Evolutionary conservation across 2,888 invertebrate species (phyloP), one percentile per base, ranked within the genome.

Genomic region (Ornithoptera alexandrae): DNA sequence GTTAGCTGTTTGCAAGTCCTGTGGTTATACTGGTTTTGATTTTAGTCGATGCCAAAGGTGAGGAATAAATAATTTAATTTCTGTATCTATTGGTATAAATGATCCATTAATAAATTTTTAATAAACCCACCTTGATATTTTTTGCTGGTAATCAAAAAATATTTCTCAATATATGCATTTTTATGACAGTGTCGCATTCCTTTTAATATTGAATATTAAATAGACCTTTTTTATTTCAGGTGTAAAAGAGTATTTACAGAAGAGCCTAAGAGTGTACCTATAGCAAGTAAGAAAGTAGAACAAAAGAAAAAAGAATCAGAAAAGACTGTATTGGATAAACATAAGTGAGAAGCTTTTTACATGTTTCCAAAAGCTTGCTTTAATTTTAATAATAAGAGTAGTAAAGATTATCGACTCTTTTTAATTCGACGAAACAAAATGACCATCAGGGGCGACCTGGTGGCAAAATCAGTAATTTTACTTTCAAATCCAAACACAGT

Each of bases 1-100:
- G 91, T 88, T 96, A 74, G 97, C 97, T 10, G 94, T 97, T 1
- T 98, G 98, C 86, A 94, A 94, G 73, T 93, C 94, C 74, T 98
- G 98, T 84, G 97, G 97, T 22, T 95, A 95, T 80, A 94, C 95
- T 62, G 97, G 97, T 66, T 93, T 94, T 77, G 96, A 97, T 85
- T 96, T 97, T 84, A 95, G 95, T 76, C 94, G 94, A 72, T 98
- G 98, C 88, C 94, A 96, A 86, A 89, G 95, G 95, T 92, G 80
- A 65, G 36, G 53, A 65, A 10, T 15, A 46, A 15, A 46, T 2
- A 46, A 46, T 46, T 15, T 7, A 42, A 15, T 12, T 46, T 46
- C 15, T 46, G 15, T 46, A 46, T 46, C 2, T 4, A 46, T 46
- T 46, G 30, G 15, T 46, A 46, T 15, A 15, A 15, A 46, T 39